phyloP scores from a whole-genome alignment of 2,113 vertebrate genomes.

The Corythoichthys haematopterus region DNA sequence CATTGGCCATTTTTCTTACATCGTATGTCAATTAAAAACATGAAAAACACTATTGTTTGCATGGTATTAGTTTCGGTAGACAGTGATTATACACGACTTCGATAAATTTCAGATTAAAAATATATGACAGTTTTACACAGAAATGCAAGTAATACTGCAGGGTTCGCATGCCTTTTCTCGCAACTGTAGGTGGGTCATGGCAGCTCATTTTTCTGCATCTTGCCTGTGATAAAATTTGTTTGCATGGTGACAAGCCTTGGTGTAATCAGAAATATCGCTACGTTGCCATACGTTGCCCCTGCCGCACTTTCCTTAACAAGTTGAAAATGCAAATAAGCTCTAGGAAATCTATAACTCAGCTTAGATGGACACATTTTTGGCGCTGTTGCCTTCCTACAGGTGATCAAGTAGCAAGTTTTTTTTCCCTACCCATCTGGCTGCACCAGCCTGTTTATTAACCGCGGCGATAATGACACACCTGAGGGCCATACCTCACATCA shows the following conservation, averaged over 20 bases:
- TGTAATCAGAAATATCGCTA: constrained; percentile 74
- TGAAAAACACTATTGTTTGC: background rate
- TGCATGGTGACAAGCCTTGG: constrained; percentile 55
- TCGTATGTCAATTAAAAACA: background rate
- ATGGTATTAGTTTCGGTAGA: background rate
- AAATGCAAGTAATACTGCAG: background rate
- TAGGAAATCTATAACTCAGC: constrained; percentile 72
- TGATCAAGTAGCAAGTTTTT: constrained; percentile 18
- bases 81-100: background rate
- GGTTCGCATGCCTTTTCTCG: background rate
- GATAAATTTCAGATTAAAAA: background rate
- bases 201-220: background rate
- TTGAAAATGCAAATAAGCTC: constrained; percentile 73
- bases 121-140: background rate
- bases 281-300: constrained; percentile 56
- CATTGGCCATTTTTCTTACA: too few relatives aligned
- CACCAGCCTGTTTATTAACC: constrained; percentile 61
- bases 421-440: constrained; percentile 71
- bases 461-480: constrained; percentile 68
- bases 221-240: background rate
- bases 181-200: too few relatives aligned
- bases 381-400: background rate
- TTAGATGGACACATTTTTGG: background rate
- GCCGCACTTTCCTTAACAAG: constrained; percentile 63
- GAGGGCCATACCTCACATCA: constrained; percentile 31